phyloP scores from a whole-genome alignment of 2,888 invertebrate genomes.

The Sesia apiformis region DNA sequence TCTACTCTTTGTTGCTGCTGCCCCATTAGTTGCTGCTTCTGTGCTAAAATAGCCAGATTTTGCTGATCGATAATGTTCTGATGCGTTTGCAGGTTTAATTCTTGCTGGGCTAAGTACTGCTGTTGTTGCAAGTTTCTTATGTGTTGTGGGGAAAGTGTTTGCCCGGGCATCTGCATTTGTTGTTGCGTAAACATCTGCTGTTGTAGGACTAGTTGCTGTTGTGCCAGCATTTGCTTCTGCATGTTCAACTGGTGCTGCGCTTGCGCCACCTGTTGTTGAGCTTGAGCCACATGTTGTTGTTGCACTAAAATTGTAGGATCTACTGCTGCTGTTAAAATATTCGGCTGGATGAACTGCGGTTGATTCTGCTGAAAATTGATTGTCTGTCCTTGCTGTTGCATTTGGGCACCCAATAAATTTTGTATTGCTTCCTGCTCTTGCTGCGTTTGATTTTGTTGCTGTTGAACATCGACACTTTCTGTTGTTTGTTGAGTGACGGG shows the following conservation, averaged over 20 bases:
- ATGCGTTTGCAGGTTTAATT: slow-evolving; percentile 65
- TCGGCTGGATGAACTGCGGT: slow-evolving; percentile 43
- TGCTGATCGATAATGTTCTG: slow-evolving; percentile 75
- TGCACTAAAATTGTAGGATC: slow-evolving; percentile 53
- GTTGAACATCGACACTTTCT: slow-evolving; percentile 26
- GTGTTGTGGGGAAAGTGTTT: slow-evolving; percentile 61
- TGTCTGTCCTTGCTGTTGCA: slow-evolving; percentile 40
- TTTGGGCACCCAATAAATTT: slow-evolving; percentile 40
- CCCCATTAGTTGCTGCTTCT: slow-evolving; percentile 66
- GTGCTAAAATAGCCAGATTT: slow-evolving; percentile 64
- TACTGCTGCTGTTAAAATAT: slow-evolving; percentile 33
- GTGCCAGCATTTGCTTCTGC: slow-evolving; percentile 64
- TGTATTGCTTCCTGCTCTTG: slow-evolving; percentile 46
- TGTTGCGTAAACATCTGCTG: slow-evolving; percentile 64
- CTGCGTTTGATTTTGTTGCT: slow-evolving; percentile 11
- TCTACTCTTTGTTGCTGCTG: slow-evolving; percentile 70
- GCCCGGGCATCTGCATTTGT: slow-evolving; percentile 57
- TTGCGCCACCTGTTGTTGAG: slow-evolving; percentile 58
- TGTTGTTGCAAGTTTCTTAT: slow-evolving; percentile 62
- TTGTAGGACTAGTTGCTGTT: slow-evolving; percentile 63
- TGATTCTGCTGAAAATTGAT: slow-evolving; percentile 40
- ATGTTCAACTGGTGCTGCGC: slow-evolving; percentile 64
- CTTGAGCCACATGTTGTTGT: slow-evolving; percentile 62
- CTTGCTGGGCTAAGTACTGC: slow-evolving; percentile 68
- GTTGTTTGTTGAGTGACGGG: slow-evolving; percentile 14